A percentile compares a stretch with the other conserved stretches of the same genome.
phyloP scores from a whole-genome alignment of 92 coral and sea anemone genomes.

The Metridium senile region DNA sequence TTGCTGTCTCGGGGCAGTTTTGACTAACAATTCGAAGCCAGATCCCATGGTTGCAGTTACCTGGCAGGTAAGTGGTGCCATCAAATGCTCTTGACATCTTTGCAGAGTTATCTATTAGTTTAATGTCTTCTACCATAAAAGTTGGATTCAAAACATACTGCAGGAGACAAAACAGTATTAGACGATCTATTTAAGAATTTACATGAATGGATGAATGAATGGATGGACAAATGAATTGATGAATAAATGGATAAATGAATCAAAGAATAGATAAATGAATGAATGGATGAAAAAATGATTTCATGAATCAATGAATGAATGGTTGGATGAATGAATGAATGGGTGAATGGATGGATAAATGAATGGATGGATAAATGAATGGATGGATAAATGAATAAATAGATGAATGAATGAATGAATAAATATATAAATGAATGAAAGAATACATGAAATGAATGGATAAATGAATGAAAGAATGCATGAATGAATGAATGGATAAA shows the following conservation, averaged over 20 bases:
- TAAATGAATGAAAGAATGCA: too few relatives aligned
- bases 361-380: neutral
- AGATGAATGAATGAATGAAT: neutral
- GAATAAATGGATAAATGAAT: neutral
- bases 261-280: neutral
- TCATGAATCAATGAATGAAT: neutral
- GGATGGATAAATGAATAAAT: too few relatives aligned
- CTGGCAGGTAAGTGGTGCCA: conserved; percentile 97
- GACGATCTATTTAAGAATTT: too few relatives aligned
- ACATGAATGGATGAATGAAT: neutral
- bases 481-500: neutral
- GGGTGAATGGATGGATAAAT: neutral
- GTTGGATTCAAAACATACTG: conserved; percentile 98
- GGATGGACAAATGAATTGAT: neutral
- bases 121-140: conserved; percentile 76
- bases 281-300: neutral
- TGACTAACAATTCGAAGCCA: too few relatives aligned
- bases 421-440: neutral
- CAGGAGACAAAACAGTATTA: neutral
- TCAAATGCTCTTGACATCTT: conserved; percentile 98
- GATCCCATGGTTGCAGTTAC: too few relatives aligned
- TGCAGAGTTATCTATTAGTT: conserved; percentile 83
- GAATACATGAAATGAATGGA: too few relatives aligned
- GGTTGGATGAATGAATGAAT: neutral
- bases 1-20: too few relatives aligned